phyloP scores from a whole-genome alignment of 2,797 vertebrate species.

The Carduelis carduelis region DNA sequence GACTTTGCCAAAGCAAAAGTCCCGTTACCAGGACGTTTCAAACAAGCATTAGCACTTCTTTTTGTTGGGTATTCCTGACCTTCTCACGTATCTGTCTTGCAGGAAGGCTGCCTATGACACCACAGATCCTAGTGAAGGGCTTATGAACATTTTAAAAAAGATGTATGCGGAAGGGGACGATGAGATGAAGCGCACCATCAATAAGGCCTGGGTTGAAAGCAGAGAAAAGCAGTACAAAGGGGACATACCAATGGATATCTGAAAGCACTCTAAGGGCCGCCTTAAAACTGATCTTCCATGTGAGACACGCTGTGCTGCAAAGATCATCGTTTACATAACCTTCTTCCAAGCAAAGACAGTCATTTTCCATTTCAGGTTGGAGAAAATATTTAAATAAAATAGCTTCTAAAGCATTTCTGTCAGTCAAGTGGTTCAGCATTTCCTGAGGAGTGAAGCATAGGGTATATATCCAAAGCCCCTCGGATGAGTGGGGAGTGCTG shows the following conservation, averaged over 20 bases:
- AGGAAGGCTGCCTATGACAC: slow-evolving; percentile 82
- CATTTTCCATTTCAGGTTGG: slow-evolving; percentile 68
- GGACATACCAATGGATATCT: slow-evolving; percentile 83
- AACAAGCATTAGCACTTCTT: background rate
- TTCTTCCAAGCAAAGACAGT: slow-evolving; percentile 67
- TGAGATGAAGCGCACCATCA: slow-evolving; percentile 98
- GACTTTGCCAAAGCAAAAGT: background rate
- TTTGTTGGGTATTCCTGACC: background rate
- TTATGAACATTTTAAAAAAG: slow-evolving; percentile 96
- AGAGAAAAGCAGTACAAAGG: slow-evolving; percentile 92
- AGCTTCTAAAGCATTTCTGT: slow-evolving; percentile 58
- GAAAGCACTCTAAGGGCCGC: slow-evolving; percentile 55
- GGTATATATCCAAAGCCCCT: background rate
- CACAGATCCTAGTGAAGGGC: slow-evolving; percentile 89
- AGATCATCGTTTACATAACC: slow-evolving; percentile 62
- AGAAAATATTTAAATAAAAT: slow-evolving; percentile 75
- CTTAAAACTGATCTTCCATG: slow-evolving; percentile 63
- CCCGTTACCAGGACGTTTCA: background rate
- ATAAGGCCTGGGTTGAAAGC: slow-evolving; percentile 97
- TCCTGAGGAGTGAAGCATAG: slow-evolving; percentile 6
- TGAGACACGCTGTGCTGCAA: slow-evolving; percentile 63
- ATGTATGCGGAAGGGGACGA: slow-evolving; percentile 96
- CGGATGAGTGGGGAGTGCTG: background rate
- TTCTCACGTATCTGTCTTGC: background rate
- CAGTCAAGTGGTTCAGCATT: slow-evolving; percentile 29